phyloP scores from a whole-genome alignment of 2,888 invertebrate genomes.

The Phlogophora meticulosa region DNA sequence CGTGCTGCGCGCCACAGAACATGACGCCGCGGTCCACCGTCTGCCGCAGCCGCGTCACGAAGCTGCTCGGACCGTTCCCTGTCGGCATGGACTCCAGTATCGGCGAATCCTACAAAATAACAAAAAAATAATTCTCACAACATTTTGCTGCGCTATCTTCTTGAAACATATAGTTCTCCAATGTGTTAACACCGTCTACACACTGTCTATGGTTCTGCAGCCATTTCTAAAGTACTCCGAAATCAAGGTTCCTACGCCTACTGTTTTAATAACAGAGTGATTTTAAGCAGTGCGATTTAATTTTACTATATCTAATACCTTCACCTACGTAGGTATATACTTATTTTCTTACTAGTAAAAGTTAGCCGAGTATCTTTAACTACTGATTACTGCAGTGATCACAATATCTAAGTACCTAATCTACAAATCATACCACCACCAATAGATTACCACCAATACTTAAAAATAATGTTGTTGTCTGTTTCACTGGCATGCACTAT shows the following conservation, averaged over 20 bases:
- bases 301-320: conserved; percentile 25
- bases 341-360: conserved; percentile 32
- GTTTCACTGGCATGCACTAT: conserved; percentile 63
- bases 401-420: conserved; percentile 41
- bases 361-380: conserved; percentile 38
- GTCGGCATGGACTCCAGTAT: conserved; percentile 84
- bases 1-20: conserved; percentile 92
- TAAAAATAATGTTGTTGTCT: conserved; percentile 43
- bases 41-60: conserved; percentile 80
- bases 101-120: conserved; percentile 83
- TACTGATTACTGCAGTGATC: conserved; percentile 55
- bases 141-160: conserved; percentile 13
- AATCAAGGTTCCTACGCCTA: conserved; percentile 35
- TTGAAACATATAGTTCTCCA: background rate
- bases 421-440: conserved; percentile 67
- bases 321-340: conserved; percentile 29
- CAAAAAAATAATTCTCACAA: conserved; percentile 46
- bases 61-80: conserved; percentile 74
- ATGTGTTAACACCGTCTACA: conserved; percentile 44
- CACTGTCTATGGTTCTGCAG: conserved; percentile 45
- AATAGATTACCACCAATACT: conserved; percentile 62
- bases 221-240: conserved; percentile 46
- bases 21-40: conserved; percentile 90
- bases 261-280: conserved; percentile 47
- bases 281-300: conserved; percentile 62